Base-by-base conservation (phyloP, 2,888 invertebrate genomes). In the Nyleta sp. region DNA sequence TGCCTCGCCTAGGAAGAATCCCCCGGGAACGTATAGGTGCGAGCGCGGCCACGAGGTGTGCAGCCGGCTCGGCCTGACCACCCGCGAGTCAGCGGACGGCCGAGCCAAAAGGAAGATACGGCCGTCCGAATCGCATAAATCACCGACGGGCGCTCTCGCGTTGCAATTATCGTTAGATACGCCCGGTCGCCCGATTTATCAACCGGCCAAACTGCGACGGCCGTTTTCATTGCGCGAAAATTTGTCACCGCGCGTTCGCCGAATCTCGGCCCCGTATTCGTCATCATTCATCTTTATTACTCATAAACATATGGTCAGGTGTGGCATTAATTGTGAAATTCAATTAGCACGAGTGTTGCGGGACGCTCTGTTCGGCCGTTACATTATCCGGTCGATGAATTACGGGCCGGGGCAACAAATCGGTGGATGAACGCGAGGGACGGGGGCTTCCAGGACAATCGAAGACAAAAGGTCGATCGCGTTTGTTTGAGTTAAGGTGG, bases 151-250 rank as follows among this genome's bases (percentile, higher is more conserved):
- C 48, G 80, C 79, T 80, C 65, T 78, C 78, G 74, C 73, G 80
- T 74, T 77, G 83, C 82, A 84, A 83, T 85, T 83, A 83, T 83
- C 82, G 77, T 83, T 83, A 83, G 82, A 81, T 81, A 82, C 81
- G 82, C 81, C 71, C 55, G 62, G 59, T 74, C 67, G 53, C 72
- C 71, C 81, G 78, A 84, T 82, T 82, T 81, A 82, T 84, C 82
- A 82, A 82, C 57, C 78, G 78, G 71, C 68, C 74, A 70, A 77
- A 80, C 46, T 50, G 65, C 55, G 13, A 48, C 59, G 59, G 68
- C 60, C 68, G 74, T 76, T 76, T 75, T 73, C 46, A 64, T 70
- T 62, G 59, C 60, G 67, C 60, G 62, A 64, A 81, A 81, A 80
- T 82, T 81, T 79, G 81, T 82, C 81, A 80, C 76, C 78, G 38